phyloP scores from a whole-genome alignment of 2,888 invertebrate species.

The Drosophila koepferae region DNA sequence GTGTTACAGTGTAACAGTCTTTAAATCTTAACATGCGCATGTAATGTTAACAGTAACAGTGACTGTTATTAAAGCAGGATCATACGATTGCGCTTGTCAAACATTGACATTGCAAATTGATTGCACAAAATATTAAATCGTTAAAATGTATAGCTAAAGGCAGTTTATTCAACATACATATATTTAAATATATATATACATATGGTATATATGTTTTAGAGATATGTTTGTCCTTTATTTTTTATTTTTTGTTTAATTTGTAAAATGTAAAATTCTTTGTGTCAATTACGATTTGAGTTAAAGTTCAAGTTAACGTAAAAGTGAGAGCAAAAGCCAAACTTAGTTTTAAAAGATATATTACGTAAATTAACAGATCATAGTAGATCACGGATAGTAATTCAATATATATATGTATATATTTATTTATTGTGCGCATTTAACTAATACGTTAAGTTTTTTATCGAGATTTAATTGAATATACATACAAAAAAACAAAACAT shows the following conservation, averaged over 20 bases:
- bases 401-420: not conserved
- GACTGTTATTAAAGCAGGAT: not conserved
- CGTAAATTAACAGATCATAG: slow-evolving; percentile 12
- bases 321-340: slow-evolving; percentile 13
- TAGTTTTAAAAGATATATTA: not conserved
- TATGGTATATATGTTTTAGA: slow-evolving; percentile 44
- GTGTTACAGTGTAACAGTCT: slow-evolving; percentile 3
- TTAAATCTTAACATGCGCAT: not conserved
- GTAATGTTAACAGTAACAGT: not conserved
- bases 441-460: slow-evolving; percentile 25
- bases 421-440: slow-evolving; percentile 34
- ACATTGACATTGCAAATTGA: no score
- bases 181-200: slow-evolving; percentile 20
- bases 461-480: slow-evolving; percentile 28
- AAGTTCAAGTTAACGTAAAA: not conserved
- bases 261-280: slow-evolving; percentile 15
- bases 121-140: not conserved
- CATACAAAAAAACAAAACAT: slow-evolving; percentile 17
- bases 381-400: slow-evolving; percentile 4
- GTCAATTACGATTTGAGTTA: slow-evolving; percentile 30
- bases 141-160: not conserved
- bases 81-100: not conserved
- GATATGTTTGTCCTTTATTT: slow-evolving; percentile 52
- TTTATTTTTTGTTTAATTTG: slow-evolving; percentile 2
- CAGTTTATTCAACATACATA: slow-evolving; percentile 7